Evolutionary conservation across 2,888 invertebrate species (phyloP).

Genomic region (Acleris literana): DNA sequence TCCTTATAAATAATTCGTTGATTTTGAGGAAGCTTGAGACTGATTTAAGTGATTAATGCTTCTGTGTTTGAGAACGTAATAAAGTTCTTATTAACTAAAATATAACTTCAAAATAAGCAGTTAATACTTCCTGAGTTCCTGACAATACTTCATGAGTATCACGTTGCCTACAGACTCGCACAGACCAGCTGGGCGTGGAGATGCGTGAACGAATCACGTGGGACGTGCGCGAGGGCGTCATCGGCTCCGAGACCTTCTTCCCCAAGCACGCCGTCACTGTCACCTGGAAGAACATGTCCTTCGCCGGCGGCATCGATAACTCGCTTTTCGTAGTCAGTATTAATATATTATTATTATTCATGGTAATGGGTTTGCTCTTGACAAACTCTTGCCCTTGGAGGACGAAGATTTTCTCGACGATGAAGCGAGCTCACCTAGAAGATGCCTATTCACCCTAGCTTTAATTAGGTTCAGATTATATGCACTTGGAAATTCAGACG

Average conservation of each 20-base stretch:
- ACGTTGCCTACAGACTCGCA: conserved; percentile 79
- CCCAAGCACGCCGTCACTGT: conserved; percentile 95
- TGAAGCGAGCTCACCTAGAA: too few species aligned
- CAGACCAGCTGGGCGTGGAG: conserved; percentile 93
- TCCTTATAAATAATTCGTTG: too few species aligned
- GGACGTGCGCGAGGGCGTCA: conserved; percentile 95
- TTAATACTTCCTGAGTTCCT: too few species aligned
- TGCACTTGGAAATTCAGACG: too few species aligned
- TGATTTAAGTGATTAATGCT: background rate
- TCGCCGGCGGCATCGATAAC: conserved; percentile 93
- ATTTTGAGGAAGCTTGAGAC: too few species aligned
- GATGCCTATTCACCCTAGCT: too few species aligned
- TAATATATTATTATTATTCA: background rate
- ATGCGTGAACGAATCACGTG: conserved; percentile 92
- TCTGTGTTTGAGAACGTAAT: background rate
- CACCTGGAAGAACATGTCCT: conserved; percentile 98
- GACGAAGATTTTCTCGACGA: too few species aligned
- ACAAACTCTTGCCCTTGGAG: too few species aligned
- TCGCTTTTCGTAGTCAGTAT: conserved; percentile 87
- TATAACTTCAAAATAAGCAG: too few species aligned
- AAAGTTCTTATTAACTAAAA: too few species aligned
- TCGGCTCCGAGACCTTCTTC: conserved; percentile 94
- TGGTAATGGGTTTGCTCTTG: too few species aligned
- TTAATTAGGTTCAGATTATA: too few species aligned
- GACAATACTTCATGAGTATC: background rate